Conservation (phyloP, 2,113 vertebrate species). For the Numida meleagris region DNA sequence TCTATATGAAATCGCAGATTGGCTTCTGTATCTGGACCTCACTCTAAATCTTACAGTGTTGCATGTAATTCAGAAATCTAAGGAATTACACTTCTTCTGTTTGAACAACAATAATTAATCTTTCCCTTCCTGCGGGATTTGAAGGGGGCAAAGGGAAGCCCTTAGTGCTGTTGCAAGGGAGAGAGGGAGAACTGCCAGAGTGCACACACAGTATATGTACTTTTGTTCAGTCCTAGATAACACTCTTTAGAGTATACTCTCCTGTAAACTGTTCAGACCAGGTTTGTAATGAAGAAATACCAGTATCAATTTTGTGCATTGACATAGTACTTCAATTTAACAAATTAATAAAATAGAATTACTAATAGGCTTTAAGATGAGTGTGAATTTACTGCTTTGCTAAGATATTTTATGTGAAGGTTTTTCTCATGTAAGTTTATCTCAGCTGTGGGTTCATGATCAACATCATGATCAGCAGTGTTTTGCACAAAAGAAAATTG, state of each 20-base stretch:
- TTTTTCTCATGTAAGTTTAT: neutral
- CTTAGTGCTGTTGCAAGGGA: neutral
- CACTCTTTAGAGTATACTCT: neutral
- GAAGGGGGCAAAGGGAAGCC: neutral
- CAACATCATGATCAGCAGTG: neutral
- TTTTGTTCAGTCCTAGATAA: neutral
- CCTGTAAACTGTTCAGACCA: neutral
- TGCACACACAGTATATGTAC: neutral
- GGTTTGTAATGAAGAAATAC: neutral
- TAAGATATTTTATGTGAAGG: neutral
- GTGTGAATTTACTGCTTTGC: neutral
- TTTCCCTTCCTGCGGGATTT: neutral
- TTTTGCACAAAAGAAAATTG: neutral
- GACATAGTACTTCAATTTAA: neutral
- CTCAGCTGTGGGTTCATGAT: neutral
- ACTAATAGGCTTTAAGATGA: neutral
- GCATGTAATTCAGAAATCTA: neutral
- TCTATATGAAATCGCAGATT: neutral
- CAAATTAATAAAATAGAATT: neutral
- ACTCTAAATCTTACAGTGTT: neutral
- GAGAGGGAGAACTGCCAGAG: neutral
- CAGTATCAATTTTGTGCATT: neutral
- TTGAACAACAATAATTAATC: neutral
- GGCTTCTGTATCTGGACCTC: rapidly evolving
- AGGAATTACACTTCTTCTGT: neutral